Conservation (phyloP, 2,113 vertebrate genomes). For the Thamnaconus septentrionalis region DNA sequence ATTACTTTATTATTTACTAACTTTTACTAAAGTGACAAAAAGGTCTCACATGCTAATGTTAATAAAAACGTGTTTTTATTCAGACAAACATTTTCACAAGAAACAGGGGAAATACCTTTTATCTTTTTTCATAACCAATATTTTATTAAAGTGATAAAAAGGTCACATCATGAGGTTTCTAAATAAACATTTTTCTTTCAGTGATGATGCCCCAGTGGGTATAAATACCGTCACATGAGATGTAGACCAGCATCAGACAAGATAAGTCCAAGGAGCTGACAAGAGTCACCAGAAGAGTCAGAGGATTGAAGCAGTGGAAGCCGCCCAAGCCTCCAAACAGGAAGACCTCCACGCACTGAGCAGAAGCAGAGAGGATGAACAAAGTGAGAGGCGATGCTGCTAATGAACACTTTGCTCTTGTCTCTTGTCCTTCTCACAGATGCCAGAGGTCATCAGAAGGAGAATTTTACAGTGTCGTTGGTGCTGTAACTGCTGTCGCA, state of each 20-base stretch:
- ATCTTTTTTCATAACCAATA: no score
- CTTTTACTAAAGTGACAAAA: neutral
- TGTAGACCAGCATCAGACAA: slow-evolving; percentile 2
- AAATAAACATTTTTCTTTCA: no score
- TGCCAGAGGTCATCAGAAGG: slow-evolving; percentile 47
- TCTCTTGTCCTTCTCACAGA: slow-evolving; percentile 45
- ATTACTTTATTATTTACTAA: neutral
- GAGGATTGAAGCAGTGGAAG: neutral
- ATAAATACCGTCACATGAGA: neutral
- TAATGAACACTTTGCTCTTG: slow-evolving; percentile 16
- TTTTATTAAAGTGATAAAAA: neutral
- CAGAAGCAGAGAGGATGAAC: neutral
- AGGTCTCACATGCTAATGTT: neutral
- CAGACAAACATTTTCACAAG: no score
- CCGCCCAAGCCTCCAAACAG: neutral
- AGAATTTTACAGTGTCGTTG: slow-evolving; percentile 56
- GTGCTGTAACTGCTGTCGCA: slow-evolving; percentile 75
- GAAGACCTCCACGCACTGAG: neutral
- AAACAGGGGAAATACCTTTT: no score
- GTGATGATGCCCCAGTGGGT: neutral
- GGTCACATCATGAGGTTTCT: neutral
- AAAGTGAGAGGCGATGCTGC: neutral
- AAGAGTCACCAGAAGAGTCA: slow-evolving; percentile 4
- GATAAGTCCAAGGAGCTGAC: neutral
- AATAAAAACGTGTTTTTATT: no score